Conservation (phyloP, 2,113 vertebrate genomes). For the Atrichornis clamosus region DNA sequence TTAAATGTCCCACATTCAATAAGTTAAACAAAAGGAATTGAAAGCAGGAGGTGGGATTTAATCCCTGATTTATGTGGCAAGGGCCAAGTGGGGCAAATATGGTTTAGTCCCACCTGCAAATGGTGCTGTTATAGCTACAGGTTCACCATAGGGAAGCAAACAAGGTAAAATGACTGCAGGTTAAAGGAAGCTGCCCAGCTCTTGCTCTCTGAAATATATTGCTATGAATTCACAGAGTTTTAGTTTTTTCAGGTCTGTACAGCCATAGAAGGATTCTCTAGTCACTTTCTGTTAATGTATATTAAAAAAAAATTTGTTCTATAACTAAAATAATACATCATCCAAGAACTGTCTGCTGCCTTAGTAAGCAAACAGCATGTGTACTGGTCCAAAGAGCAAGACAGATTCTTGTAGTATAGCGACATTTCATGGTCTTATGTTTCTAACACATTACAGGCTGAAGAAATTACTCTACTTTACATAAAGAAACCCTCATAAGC, state of each 20-base stretch:
- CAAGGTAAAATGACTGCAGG: not conserved
- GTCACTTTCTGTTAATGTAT: not conserved
- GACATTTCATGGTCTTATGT: not conserved
- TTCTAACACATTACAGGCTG: not conserved
- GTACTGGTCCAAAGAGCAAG: not conserved
- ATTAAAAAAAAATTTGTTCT: not conserved
- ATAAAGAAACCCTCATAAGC: not conserved
- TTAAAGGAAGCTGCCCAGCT: not conserved
- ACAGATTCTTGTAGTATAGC: not conserved
- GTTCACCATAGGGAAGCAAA: not conserved
- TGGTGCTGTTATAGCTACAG: not conserved
- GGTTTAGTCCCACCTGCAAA: not conserved
- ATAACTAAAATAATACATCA: not conserved
- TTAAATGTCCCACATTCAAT: not conserved
- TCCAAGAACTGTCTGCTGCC: not conserved
- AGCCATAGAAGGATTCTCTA: not conserved
- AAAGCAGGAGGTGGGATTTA: not conserved
- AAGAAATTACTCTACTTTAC: not conserved
- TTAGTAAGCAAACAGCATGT: not conserved
- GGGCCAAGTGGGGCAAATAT: not conserved
- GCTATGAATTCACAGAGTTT: not conserved
- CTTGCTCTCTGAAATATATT: not conserved
- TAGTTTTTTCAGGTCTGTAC: not conserved
- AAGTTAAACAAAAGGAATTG: not conserved
- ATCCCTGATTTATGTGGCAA: not conserved